phyloP scores from a whole-genome alignment of 2,888 invertebrate species.

The Trissoscelio sp. region DNA sequence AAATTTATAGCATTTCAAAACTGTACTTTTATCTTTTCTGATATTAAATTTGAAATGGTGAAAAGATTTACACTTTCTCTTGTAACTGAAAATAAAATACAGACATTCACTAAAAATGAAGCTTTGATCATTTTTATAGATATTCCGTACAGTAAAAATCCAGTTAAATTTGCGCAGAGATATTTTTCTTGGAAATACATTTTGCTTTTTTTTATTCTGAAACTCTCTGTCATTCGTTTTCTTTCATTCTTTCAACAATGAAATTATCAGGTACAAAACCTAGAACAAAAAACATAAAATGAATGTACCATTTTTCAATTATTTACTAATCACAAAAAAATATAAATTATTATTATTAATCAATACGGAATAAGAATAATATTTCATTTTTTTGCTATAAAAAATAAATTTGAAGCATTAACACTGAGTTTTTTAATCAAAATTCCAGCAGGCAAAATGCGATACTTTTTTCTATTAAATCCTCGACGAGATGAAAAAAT shows the following conservation, averaged over 20 bases:
- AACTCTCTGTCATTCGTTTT: too few relatives aligned
- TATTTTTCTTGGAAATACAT: not conserved
- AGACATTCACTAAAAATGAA: not conserved
- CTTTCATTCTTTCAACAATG: too few relatives aligned
- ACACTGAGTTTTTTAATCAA: not conserved
- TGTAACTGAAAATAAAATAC: not conserved
- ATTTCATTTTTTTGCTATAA: too few relatives aligned
- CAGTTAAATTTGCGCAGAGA: not conserved
- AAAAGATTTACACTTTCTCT: not conserved
- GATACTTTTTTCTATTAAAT: conserved; percentile 7
- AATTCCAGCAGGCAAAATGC: not conserved
- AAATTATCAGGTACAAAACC: too few relatives aligned
- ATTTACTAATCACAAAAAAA: too few relatives aligned
- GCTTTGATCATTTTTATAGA: not conserved
- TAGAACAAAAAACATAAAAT: too few relatives aligned
- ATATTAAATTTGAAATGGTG: not conserved
- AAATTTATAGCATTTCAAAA: not conserved
- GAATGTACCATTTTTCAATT: too few relatives aligned
- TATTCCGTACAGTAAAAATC: not conserved
- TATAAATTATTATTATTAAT: too few relatives aligned
- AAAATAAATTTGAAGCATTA: too few relatives aligned
- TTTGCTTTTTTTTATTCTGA: too few relatives aligned
- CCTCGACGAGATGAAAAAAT: conserved; percentile 19
- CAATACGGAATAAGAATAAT: too few relatives aligned
- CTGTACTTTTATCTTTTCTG: not conserved